Evolutionary conservation across 1,140 invertebrate genomes (phyloP).

Genomic region (Leptoteleia sp.): DNA sequence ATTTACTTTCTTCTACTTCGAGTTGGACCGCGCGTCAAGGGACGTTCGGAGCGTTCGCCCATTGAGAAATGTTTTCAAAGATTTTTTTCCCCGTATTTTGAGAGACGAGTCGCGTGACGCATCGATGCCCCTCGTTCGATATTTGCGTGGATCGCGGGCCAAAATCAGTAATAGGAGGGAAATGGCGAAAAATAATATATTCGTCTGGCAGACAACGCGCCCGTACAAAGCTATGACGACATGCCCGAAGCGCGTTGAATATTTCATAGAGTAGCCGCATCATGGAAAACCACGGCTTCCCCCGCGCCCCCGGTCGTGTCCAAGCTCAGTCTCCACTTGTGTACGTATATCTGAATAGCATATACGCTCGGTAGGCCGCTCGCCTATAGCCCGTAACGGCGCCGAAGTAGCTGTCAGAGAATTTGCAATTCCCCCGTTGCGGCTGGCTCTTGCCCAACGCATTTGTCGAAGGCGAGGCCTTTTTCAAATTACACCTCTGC

Average conservation of each 20-base stretch:
- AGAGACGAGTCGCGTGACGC: conserved; percentile 10
- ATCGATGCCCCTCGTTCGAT: conserved; percentile 33
- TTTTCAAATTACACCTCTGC: conserved; percentile 36
- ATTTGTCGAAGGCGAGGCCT: conserved; percentile 23
- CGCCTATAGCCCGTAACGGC: conserved; percentile 41
- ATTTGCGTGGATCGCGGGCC: conserved; percentile 35
- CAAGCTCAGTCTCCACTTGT: conserved; percentile 15
- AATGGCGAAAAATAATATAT: conserved; percentile 73
- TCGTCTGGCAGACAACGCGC: conserved; percentile 61
- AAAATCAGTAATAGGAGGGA: conserved; percentile 56
- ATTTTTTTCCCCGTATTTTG: conserved; percentile 24
- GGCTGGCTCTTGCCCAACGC: conserved; percentile 18
- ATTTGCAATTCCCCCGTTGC: conserved; percentile 71
- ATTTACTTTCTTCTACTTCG: conserved; percentile 10
- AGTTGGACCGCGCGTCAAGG: not conserved
- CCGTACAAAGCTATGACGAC: conserved; percentile 66
- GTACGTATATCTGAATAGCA: conserved; percentile 41
- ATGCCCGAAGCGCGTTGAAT: conserved; percentile 72
- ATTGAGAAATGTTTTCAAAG: conserved; percentile 24
- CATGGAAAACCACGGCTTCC: conserved; percentile 67
- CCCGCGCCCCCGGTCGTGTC: too few species aligned
- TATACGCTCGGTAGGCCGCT: not conserved
- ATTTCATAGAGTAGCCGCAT: conserved; percentile 72
- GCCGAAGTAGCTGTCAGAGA: conserved; percentile 68
- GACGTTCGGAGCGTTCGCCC: not conserved